Evolutionary conservation across 2,113 vertebrate species (phyloP).

Genomic region (Plestiodon gilberti): DNA sequence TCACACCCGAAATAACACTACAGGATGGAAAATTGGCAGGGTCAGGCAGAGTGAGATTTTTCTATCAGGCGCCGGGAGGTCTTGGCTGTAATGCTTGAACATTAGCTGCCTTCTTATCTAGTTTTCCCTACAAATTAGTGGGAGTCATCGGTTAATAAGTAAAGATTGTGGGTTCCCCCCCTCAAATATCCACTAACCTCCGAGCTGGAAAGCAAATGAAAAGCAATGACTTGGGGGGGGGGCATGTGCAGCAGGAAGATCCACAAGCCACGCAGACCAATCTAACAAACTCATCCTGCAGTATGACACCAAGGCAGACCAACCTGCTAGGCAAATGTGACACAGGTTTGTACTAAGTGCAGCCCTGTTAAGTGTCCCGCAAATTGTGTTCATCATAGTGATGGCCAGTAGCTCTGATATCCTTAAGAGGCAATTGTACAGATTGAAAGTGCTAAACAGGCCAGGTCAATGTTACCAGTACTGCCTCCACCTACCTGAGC

Average conservation of each 20-base stretch:
- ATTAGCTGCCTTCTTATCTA: conserved; percentile 53
- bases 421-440: no score
- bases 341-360: not conserved
- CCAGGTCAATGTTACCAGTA: no score
- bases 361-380: no score
- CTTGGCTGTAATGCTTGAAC: conserved; percentile 43
- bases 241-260: not conserved
- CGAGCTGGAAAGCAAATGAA: conserved; percentile 20
- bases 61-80: conserved; percentile 53
- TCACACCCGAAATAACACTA: conserved; percentile 66
- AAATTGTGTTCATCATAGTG: no score
- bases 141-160: conserved; percentile 63
- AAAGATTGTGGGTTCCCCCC: conserved; percentile 43
- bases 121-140: conserved; percentile 61
- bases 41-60: conserved; percentile 67
- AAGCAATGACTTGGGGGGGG: conserved; percentile 35
- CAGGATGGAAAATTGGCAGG: conserved; percentile 70
- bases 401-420: no score
- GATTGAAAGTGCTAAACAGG: no score
- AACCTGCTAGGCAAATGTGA: not conserved
- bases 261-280: not conserved
- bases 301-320: fast-evolving
- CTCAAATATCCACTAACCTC: conserved; percentile 48
- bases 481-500: no score
- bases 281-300: not conserved